These are phyloP conservation scores for Cyprinella venusta DNA, from an alignment of 2,797 vertebrate genomes.

Conservation along the genomic window DNA sequence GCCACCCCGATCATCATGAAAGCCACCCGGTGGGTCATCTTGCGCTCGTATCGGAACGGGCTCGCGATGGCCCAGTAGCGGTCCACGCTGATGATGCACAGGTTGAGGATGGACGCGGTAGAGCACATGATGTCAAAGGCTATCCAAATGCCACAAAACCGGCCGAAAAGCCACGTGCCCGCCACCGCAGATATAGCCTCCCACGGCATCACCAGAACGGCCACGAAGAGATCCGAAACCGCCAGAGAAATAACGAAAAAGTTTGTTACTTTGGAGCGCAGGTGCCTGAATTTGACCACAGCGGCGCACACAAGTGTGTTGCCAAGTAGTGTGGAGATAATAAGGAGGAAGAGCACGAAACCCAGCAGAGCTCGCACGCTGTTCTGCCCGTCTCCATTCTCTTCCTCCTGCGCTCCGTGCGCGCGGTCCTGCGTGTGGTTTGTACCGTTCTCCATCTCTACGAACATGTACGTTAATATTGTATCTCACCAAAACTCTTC, in stretches of 20 bases:
- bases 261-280: constrained; percentile 84
- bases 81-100: constrained; percentile 85
- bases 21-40: constrained; percentile 78
- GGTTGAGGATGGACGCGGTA: constrained; percentile 83
- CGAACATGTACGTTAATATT: neutral
- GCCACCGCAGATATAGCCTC: constrained; percentile 76
- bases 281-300: constrained; percentile 78
- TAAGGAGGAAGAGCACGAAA: constrained; percentile 77
- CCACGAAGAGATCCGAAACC: constrained; percentile 82
- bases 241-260: constrained; percentile 83
- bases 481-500: neutral
- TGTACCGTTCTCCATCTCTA: constrained; percentile 69
- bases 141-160: constrained; percentile 83
- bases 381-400: constrained; percentile 14
- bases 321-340: constrained; percentile 79
- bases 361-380: constrained; percentile 72
- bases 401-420: constrained; percentile 46
- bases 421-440: constrained; percentile 69
- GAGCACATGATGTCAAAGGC: constrained; percentile 86
- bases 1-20: constrained; percentile 77
- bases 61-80: constrained; percentile 83
- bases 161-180: constrained; percentile 80
- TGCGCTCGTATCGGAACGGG: constrained; percentile 78
- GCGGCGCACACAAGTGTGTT: constrained; percentile 81
- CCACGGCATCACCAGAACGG: constrained; percentile 85